Base-by-base conservation (phyloP, 2,888 invertebrate genomes). In the Bimastos eiseni region DNA sequence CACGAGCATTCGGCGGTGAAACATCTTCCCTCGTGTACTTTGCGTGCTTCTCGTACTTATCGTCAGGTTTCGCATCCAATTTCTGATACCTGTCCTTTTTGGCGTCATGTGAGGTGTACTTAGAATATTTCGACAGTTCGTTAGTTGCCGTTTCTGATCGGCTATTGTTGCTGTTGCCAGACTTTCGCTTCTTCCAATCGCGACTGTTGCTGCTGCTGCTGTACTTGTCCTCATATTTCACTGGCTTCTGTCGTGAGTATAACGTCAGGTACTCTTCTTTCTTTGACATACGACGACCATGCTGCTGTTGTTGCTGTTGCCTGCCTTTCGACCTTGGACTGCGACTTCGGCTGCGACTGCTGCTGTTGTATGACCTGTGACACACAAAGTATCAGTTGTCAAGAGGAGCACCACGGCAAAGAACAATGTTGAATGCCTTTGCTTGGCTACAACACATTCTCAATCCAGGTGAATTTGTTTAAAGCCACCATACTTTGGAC, bases 21-120 rank as follows among this genome's bases (percentile, higher is more conserved):
- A 86, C n/a, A 21, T 86, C 86, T 34, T 86, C 86, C 8, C 86
- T 34, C 37, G 17, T 8, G 86, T 86, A 86, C n/a, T 86, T 86
- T 24, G 86, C 8, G 34, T 36, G 86, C 8, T 86, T 86, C 86
- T 86, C 37, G 36, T 86, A 86, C 11, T 37, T 86, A 86, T 86
- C 86, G 37, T 86, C 86, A 21, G 3, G 5, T 86, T 86, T 86
- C 8, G 37, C 36, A 37, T 86, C 86, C 86, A 86, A 1, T 37
- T 86, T 86, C 21, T 86, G 37, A 86, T 86, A 37, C 21, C 86
- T 34, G 86, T 86, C 86, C 86, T 86, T 86, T 86, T 86, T 86
- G 37, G 3, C 15, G 13, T 86, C 86, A 13, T 70, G 70, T n/a
- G 70, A 70, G 11, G 70, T n/a, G 70, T 70, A 70, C 24, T 86